These are phyloP conservation scores for Nomada goodeniana DNA, from an alignment of 2,888 invertebrate species.

Conservation along the genomic window DNA sequence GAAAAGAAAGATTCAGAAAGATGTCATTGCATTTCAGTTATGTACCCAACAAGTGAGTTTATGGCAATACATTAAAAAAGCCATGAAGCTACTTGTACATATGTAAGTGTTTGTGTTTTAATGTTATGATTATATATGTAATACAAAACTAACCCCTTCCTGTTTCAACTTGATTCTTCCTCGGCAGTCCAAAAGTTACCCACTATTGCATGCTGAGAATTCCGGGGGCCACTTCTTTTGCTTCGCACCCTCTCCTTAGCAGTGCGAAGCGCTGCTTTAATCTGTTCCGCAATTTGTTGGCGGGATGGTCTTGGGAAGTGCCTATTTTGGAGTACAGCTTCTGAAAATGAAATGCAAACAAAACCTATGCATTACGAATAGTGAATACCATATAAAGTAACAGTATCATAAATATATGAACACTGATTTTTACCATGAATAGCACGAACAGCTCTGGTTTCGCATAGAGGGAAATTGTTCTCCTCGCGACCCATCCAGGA, in stretches of 20 bases:
- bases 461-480: background rate
- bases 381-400: background rate
- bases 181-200: too few relatives aligned
- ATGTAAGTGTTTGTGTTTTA: too few relatives aligned
- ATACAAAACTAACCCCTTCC: too few relatives aligned
- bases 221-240: background rate
- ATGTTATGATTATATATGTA: too few relatives aligned
- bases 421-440: background rate
- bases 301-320: background rate
- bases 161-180: too few relatives aligned
- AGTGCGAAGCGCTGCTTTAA: background rate
- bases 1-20: too few relatives aligned
- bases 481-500: background rate
- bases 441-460: background rate
- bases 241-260: background rate
- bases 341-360: background rate
- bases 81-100: too few relatives aligned
- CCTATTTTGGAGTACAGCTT: background rate
- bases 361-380: background rate
- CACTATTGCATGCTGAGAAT: too few relatives aligned
- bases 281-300: background rate
- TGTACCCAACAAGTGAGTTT: too few relatives aligned
- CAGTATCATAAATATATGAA: background rate
- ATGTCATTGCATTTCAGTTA: too few relatives aligned
- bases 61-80: too few relatives aligned